Evolutionary conservation across 1,140 invertebrate species (phyloP), one percentile per base, ranked within the genome.

Genomic region (Batillaria attramentaria): DNA sequence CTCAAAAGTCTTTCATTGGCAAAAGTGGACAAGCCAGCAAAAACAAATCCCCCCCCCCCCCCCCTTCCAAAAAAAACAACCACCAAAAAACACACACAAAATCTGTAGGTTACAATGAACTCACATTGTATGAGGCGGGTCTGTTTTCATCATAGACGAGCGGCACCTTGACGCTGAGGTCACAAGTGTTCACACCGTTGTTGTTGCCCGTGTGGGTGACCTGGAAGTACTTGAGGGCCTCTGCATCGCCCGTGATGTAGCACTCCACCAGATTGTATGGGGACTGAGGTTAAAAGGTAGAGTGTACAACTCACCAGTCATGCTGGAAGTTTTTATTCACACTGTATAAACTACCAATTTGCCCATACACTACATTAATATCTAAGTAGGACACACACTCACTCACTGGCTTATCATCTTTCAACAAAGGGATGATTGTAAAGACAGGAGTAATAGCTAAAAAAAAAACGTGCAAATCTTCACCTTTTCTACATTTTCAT

Each of bases 241-340:
- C n/a, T 20, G 72, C 18, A 76, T 76, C 66, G 18, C 80, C 78
- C 5, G 74, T 57, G 31, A 86, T 77, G 5, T 20, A 79, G 60
- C 80, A 85, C 0, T 41, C 62, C 57, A 81, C 46, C 1, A 72
- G 54, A 70, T 86, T 86, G 77, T 83, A 77, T 4, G 85, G 85
- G 24, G 77, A 31, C 85, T 86, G 70, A 16, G 80, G 75, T 46
- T 6, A 70, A 35, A 79, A 37, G 75, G 37, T 24, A 28, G 10
- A 39, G 3, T 2, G 18, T n/a, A n/a, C n/a, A n/a, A n/a, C n/a
- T n/a, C n/a, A n/a, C n/a, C n/a, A n/a, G n/a, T n/a, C n/a, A n/a
- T n/a, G n/a, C n/a, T n/a, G n/a, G n/a, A n/a, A n/a, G n/a, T n/a
- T n/a, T n/a, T n/a, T n/a, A n/a, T n/a, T n/a, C n/a, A n/a, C n/a